These are phyloP conservation scores for Lamellibrachia columna DNA, from an alignment of 2,888 invertebrate genomes.

Conservation along the genomic window DNA sequence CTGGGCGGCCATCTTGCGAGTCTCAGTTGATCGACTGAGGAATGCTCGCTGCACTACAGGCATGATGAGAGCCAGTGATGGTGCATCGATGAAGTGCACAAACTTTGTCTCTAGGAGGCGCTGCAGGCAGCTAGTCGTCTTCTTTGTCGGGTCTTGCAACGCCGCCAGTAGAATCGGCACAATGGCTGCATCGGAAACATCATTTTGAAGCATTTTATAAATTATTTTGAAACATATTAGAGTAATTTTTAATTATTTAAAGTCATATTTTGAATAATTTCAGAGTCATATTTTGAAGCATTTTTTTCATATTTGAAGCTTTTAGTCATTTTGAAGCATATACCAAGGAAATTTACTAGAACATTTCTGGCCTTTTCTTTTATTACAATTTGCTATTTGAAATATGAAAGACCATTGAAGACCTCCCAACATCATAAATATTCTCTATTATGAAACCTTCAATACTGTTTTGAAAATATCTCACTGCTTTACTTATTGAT, in stretches of 20 bases:
- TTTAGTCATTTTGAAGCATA: background rate
- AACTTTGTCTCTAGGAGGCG: constrained; percentile 81
- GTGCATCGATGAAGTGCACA: constrained; percentile 99
- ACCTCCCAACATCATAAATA: too few species aligned
- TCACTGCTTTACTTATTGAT: too few species aligned
- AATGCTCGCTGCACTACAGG: constrained; percentile 98
- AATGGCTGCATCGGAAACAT: constrained; percentile 58
- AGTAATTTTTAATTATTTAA: too few species aligned
- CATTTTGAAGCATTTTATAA: constrained; percentile 7
- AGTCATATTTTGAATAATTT: too few species aligned
- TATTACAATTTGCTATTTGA: too few species aligned
- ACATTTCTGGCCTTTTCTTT: too few species aligned
- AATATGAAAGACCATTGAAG: too few species aligned
- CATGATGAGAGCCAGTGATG: constrained; percentile 98
- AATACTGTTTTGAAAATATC: too few species aligned
- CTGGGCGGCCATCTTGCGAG: constrained; percentile 98
- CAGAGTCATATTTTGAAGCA: too few species aligned
- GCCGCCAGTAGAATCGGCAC: constrained; percentile 79
- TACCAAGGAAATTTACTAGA: background rate
- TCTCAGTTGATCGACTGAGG: constrained; percentile 96
- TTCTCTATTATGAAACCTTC: too few species aligned
- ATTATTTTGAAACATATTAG: background rate
- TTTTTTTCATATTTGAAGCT: too few species aligned
- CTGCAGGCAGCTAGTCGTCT: constrained; percentile 92
- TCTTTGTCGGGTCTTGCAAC: constrained; percentile 94